Conservation (phyloP, 2,113 vertebrate genomes). For the Sclerurus mexicanus region DNA sequence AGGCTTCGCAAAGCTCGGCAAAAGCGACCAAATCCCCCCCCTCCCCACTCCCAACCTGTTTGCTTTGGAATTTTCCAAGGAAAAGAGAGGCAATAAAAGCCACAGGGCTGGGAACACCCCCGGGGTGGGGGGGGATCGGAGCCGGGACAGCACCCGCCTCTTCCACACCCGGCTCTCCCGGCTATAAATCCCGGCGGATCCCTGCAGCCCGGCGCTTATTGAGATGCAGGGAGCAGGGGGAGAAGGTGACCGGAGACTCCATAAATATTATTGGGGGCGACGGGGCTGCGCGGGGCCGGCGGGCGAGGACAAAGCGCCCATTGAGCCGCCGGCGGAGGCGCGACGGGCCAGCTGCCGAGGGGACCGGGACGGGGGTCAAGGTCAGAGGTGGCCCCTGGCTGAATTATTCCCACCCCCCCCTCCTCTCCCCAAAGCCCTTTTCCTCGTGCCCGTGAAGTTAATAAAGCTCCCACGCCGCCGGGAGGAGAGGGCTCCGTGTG, state of each 20-base stretch:
- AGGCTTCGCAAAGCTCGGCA: too few relatives aligned
- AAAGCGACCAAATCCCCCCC: too few relatives aligned
- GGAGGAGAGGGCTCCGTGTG: neutral
- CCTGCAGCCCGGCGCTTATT: too few relatives aligned
- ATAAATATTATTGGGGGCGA: constrained; percentile 68
- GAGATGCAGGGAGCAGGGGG: neutral
- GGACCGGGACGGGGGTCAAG: constrained; percentile 80
- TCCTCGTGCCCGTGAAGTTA: neutral
- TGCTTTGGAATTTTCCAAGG: too few relatives aligned
- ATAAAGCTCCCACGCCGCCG: neutral
- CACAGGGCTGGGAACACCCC: too few relatives aligned
- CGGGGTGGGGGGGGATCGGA: too few relatives aligned
- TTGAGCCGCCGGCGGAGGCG: constrained; percentile 68
- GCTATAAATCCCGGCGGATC: too few relatives aligned
- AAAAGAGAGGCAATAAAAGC: too few relatives aligned
- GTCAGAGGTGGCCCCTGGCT: constrained; percentile 71
- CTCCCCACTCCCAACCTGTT: too few relatives aligned
- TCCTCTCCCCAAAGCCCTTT: neutral
- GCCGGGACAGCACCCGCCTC: too few relatives aligned
- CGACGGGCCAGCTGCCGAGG: constrained; percentile 83
- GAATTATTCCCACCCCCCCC: neutral
- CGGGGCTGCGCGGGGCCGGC: constrained; percentile 52
- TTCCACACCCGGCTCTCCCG: too few relatives aligned
- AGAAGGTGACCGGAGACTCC: neutral
- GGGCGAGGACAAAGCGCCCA: constrained; percentile 70